A percentile compares a stretch with the other conserved stretches of the same genome.
These are phyloP conservation scores for Ganaspis brasiliensis DNA, from an alignment of 2,888 invertebrate species.

Conservation along the genomic window DNA sequence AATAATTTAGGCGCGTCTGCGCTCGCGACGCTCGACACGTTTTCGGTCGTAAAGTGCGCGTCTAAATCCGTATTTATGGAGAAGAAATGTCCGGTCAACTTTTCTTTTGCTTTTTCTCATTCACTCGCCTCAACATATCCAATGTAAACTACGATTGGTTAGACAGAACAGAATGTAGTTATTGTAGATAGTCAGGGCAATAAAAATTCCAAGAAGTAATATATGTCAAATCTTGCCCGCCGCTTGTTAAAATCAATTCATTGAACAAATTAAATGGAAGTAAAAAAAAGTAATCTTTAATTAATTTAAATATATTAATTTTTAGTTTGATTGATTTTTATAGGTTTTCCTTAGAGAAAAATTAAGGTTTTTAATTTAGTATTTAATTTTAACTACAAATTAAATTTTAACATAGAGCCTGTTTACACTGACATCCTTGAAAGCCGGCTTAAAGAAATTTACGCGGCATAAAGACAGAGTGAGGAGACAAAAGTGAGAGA, in stretches of 20 bases:
- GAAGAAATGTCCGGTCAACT: conserved; percentile 71
- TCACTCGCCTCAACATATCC: conserved; percentile 33
- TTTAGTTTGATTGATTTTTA: too few species aligned
- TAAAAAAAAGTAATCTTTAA: too few species aligned
- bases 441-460: too few species aligned
- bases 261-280: neutral
- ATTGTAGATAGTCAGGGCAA: neutral
- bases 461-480: too few species aligned
- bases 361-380: too few species aligned
- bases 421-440: too few species aligned
- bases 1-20: conserved; percentile 79
- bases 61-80: conserved; percentile 80
- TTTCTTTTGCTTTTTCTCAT: conserved; percentile 42
- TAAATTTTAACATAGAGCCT: too few species aligned
- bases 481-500: too few species aligned
- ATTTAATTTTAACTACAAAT: too few species aligned
- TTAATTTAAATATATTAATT: too few species aligned
- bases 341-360: too few species aligned
- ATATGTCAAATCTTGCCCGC: neutral
- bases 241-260: conserved; percentile 1
- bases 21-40: conserved; percentile 79
- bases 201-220: neutral
- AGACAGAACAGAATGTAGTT: conserved; percentile 13
- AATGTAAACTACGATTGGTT: conserved; percentile 27
- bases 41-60: conserved; percentile 79